phyloP scores from a whole-genome alignment of 2,797 vertebrate genomes.

The Pangasius macronema region DNA sequence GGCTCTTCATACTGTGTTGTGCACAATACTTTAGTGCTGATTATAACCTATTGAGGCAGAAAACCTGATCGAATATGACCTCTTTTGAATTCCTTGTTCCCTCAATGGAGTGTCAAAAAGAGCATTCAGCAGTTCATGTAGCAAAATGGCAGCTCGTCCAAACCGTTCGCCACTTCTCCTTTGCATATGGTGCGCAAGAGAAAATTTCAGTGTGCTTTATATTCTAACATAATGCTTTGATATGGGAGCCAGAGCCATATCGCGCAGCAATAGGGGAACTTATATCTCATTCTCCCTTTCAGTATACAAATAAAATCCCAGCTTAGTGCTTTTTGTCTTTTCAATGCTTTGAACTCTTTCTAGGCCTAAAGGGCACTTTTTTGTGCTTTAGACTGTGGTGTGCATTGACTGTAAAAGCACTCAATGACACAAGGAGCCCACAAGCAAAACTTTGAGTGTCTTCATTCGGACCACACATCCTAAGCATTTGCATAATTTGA shows the following conservation, averaged over 20 bases:
- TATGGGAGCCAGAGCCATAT: slow-evolving; percentile 91
- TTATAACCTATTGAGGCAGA: slow-evolving; percentile 99
- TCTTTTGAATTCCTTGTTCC: slow-evolving; percentile 98
- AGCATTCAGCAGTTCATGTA: slow-evolving; percentile 96
- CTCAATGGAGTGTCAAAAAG: slow-evolving; percentile 97
- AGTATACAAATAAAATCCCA: slow-evolving; percentile 99
- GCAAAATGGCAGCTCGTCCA: slow-evolving; percentile 85
- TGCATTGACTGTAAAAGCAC: slow-evolving; percentile 99
- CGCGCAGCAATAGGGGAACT: slow-evolving; percentile 90
- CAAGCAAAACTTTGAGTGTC: slow-evolving; percentile 98
- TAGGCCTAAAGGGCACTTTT: slow-evolving; percentile 94
- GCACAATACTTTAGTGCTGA: slow-evolving; percentile 95
- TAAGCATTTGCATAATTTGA: slow-evolving; percentile 99
- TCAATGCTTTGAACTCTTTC: slow-evolving; percentile 99
- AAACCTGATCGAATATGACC: slow-evolving; percentile 99
- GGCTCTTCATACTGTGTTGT: slow-evolving; percentile 89
- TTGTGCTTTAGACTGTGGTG: slow-evolving; percentile 94
- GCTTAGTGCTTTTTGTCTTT: slow-evolving; percentile 99
- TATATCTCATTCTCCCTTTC: slow-evolving; percentile 99
- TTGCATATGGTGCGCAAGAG: slow-evolving; percentile 86
- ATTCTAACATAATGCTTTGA: slow-evolving; percentile 89
- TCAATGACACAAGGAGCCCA: slow-evolving; percentile 97
- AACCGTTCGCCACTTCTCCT: slow-evolving; percentile 85
- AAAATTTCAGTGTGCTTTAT: slow-evolving; percentile 82
- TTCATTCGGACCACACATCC: slow-evolving; percentile 99